These are phyloP conservation scores for Pachyrhynchus sulphureomaculatus DNA, from an alignment of 1,140 invertebrate species.

Conservation along the genomic window DNA sequence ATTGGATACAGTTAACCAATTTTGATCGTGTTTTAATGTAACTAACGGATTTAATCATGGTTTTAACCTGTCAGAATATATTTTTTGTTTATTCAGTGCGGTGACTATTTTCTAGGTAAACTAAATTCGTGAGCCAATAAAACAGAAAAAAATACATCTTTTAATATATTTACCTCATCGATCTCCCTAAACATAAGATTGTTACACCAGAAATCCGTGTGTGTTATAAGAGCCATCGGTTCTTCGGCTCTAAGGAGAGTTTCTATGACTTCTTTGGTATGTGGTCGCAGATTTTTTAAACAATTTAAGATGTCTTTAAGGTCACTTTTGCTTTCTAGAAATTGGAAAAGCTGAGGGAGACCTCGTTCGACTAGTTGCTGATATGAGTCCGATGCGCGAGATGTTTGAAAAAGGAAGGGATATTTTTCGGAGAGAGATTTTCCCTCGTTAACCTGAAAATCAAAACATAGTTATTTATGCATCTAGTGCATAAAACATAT, in stretches of 20 bases:
- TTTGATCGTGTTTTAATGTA: too few relatives aligned
- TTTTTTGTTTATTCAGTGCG: too few relatives aligned
- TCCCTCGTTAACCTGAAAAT: constrained; percentile 56
- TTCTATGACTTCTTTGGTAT: constrained; percentile 64
- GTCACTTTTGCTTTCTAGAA: constrained; percentile 65
- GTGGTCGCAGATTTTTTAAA: constrained; percentile 57
- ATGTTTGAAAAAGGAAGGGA: constrained; percentile 73
- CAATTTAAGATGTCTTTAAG: constrained; percentile 57
- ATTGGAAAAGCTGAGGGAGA: constrained; percentile 69
- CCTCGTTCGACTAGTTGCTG: constrained; percentile 73
- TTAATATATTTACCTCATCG: constrained; percentile 26
- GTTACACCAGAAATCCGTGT: constrained; percentile 83
- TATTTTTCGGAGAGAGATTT: constrained; percentile 65
- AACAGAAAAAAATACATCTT: too few relatives aligned
- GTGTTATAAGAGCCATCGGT: constrained; percentile 70
- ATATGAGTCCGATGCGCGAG: constrained; percentile 73
- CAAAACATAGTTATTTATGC: background rate
- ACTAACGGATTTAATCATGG: too few relatives aligned
- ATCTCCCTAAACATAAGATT: constrained; percentile 70
- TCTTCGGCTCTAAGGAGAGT: constrained; percentile 65
- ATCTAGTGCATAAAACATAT: too few relatives aligned
- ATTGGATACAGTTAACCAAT: too few relatives aligned
- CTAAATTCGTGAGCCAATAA: too few relatives aligned
- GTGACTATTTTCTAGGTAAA: too few relatives aligned
- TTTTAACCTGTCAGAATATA: too few relatives aligned